phyloP scores from a whole-genome alignment of 2,888 invertebrate genomes.

The Pherbina coryleti region DNA sequence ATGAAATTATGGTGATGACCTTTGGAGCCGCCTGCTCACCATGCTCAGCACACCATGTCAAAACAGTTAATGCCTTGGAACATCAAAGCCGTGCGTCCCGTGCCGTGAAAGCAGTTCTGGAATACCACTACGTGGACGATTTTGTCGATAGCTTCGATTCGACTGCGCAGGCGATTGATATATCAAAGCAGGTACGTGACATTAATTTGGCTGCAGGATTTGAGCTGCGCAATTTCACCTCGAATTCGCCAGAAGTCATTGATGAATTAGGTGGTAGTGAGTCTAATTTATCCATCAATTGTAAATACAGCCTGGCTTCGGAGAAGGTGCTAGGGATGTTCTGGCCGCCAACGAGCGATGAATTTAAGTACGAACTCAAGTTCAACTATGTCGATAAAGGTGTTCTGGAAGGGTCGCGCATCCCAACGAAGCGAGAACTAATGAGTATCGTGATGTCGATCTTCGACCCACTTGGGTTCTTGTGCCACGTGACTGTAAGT shows the following conservation, averaged over 20 bases:
- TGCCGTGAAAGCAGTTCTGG: too few species aligned
- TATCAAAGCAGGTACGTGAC: slow-evolving; percentile 15
- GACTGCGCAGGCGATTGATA: too few species aligned
- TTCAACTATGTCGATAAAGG: slow-evolving; percentile 31
- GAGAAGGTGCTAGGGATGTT: slow-evolving; percentile 40
- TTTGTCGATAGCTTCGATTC: too few species aligned
- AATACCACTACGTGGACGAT: too few species aligned
- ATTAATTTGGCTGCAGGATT: not conserved
- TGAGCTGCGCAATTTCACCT: too few species aligned
- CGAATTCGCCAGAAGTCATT: too few species aligned
- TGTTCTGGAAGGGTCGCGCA: slow-evolving; percentile 13
- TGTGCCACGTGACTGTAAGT: slow-evolving; percentile 22
- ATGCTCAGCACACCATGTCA: slow-evolving; percentile 29
- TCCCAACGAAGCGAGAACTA: slow-evolving; percentile 19
- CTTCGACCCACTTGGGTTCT: slow-evolving; percentile 37
- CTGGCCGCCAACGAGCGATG: too few species aligned
- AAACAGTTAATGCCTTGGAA: not conserved
- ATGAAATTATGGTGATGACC: slow-evolving; percentile 47
- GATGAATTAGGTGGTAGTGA: too few species aligned
- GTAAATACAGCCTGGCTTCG: not conserved
- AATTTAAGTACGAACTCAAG: slow-evolving; percentile 37
- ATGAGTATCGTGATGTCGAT: slow-evolving; percentile 36
- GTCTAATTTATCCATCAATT: not conserved
- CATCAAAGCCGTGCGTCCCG: too few species aligned
- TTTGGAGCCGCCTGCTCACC: too few species aligned